Evolutionary conservation across 2,113 vertebrate species (phyloP), one percentile per base, ranked within the genome.

Genomic region (Nanorana parkeri): DNA sequence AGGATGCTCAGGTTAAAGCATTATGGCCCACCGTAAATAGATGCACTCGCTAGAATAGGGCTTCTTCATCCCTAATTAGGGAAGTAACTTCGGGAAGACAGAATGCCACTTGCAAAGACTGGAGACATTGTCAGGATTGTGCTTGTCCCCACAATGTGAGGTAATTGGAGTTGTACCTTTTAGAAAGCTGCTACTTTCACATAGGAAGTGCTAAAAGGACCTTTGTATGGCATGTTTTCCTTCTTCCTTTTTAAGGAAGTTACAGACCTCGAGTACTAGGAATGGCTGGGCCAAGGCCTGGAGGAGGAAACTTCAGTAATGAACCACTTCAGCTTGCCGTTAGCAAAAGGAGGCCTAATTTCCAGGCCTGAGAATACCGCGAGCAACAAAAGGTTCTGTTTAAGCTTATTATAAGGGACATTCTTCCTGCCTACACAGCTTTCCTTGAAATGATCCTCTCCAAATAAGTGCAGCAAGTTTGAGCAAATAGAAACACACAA

Each of bases 131-230:
- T 94, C 88, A 88, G 77, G 89, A 92, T 92, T 94, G 93, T 92
- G 91, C 94, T 89, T 88, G 92, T 95, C 95, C 90, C 95, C 93
- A 95, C 94, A 96, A 96, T 97, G 95, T 95, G 92, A 95, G 95
- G 96, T 98, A 98, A 99, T 98, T 98, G 96, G 96, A 96, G 95
- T 96, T 96, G 96, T 96, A 97, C 95, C 95, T 97, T 97, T 96
- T 93, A 95, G 96, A 97, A 97, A 97, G 96, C 96, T 96, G 96
- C 96, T 97, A 97, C 98, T 98, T 99, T 98, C 93, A 91, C 94
- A 96, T 96, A 99, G 97, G 98, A 99, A 99, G 97, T 99, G 96
- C 96, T 97, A 97, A 98, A 96, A 96, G 96, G 96, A 99, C 96
- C 97, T 99, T 99, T 98, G 96, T 98, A 94, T 96, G 93, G 94